Conservation (phyloP, 2,113 vertebrate genomes). For the Melanerpes formicivorus region DNA sequence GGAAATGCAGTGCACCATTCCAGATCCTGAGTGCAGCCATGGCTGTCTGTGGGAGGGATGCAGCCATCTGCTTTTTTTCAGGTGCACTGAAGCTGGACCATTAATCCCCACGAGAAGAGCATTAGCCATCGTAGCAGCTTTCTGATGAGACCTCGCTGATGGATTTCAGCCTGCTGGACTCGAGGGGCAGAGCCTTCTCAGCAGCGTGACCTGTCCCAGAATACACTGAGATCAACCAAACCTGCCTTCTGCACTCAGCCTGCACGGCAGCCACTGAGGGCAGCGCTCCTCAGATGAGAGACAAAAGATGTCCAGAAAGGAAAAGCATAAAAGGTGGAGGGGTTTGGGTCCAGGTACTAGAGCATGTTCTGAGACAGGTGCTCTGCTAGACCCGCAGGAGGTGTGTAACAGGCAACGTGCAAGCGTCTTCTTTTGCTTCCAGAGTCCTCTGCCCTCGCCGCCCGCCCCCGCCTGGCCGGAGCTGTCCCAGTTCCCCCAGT, state of each 20-base stretch:
- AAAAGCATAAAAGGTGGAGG: neutral
- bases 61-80: neutral
- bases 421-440: neutral
- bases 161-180: neutral
- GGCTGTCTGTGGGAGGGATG: neutral
- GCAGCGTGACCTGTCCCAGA: neutral
- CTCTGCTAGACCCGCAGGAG: neutral
- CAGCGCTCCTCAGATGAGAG: neutral
- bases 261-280: rapidly evolving
- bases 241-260: neutral
- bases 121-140: neutral
- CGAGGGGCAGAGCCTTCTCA: rapidly evolving
- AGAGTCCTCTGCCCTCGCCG: neutral
- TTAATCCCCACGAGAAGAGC: neutral
- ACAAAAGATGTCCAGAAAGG: neutral
- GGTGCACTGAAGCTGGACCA: neutral
- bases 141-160: neutral
- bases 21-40: neutral
- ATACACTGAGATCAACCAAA: neutral
- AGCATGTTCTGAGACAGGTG: neutral
- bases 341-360: neutral
- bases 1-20: neutral
- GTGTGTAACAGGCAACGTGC: neutral
- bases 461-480: too few relatives aligned
- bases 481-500: neutral